Evolutionary conservation across 2,888 invertebrate species (phyloP), one percentile per base, ranked within the genome.

Genomic region (Drosophila antonietae): DNA sequence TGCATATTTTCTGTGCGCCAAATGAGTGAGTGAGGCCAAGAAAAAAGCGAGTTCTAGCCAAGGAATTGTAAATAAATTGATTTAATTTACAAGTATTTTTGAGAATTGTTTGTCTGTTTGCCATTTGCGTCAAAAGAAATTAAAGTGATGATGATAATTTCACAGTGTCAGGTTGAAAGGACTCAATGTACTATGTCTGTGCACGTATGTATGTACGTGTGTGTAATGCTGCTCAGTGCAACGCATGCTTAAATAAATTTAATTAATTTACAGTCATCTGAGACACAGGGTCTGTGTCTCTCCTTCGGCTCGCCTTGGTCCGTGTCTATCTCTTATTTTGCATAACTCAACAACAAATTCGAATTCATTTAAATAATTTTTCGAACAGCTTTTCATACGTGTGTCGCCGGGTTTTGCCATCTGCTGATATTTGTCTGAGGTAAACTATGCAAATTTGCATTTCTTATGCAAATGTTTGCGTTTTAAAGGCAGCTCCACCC

Each of bases 11-110:
- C 80, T 78, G 83, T 74, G 49, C 20, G 10, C 67, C 73, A 80
- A 80, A 75, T 78, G 71, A 71, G 72, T 75, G 44, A 74, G 72
- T 72, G 68, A 67, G 66, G 28, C 72, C 33, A 58, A 3, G 3
- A 15, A 47, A 10, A 49, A 5, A 20, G 23, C 0, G 46, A 52
- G 63, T 57, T 55, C 63, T 68, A 73, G 55, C 78, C 71, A 69
- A 81, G 68, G 74, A 83, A 85, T 86, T 79, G 81, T 67, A 86
- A 86, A 86, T 80, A 86, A 88, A 86, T 86, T 81, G 88, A 86
- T 86, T 83, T 83, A 78, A 86, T 86, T 86, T 83, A 74, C 80
- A 81, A 83, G 73, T 72, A 80, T 78, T 73, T 80, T 67, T 49
- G 69, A 60, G 76, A 76, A 78, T 78, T 78, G 73, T 71, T 72